Percentiles rank a stretch among this genome's conserved stretches.
Evolutionary conservation across 2,113 vertebrate species (phyloP).

Genomic region (Melospiza georgiana): DNA sequence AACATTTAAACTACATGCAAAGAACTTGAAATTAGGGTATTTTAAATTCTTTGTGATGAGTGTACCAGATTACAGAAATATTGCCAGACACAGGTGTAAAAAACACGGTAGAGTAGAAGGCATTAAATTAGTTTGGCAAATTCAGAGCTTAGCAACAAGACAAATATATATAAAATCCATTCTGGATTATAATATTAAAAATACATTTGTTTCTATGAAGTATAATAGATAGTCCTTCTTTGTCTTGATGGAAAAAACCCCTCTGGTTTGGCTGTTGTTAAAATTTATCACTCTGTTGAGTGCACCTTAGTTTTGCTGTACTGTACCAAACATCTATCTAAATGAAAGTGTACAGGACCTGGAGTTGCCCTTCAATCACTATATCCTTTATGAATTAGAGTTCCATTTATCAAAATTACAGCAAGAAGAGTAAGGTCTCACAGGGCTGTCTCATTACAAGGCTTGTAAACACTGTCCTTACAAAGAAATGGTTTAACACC

Average conservation of each 20-base stretch:
- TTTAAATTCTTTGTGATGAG: not conserved
- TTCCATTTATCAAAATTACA: conserved; percentile 89
- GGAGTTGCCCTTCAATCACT: conserved; percentile 81
- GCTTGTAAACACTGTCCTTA: conserved; percentile 82
- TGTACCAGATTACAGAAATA: not conserved
- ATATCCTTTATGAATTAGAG: conserved; percentile 81
- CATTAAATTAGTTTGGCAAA: conserved; percentile 1
- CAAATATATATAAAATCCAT: conserved; percentile 25
- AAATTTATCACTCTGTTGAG: conserved; percentile 62
- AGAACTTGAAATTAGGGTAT: not conserved
- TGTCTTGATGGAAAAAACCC: not conserved
- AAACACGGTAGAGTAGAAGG: not conserved
- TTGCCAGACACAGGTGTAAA: not conserved
- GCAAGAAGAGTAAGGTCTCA: conserved; percentile 78
- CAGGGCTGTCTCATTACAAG: conserved; percentile 82
- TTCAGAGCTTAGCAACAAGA: conserved; percentile 3
- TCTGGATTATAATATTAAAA: conserved; percentile 43
- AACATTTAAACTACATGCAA: not conserved
- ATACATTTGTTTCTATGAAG: conserved; percentile 35
- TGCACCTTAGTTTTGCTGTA: conserved; percentile 63
- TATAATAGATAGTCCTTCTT: not conserved
- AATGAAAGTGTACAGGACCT: conserved; percentile 77
- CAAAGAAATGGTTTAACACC: conserved; percentile 82
- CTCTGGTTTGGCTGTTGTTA: conserved; percentile 33
- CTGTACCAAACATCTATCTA: conserved; percentile 78